Evolutionary conservation across 2,888 invertebrate species (phyloP), one percentile per base, ranked within the genome.

Genomic region (Drosophila meridiana): DNA sequence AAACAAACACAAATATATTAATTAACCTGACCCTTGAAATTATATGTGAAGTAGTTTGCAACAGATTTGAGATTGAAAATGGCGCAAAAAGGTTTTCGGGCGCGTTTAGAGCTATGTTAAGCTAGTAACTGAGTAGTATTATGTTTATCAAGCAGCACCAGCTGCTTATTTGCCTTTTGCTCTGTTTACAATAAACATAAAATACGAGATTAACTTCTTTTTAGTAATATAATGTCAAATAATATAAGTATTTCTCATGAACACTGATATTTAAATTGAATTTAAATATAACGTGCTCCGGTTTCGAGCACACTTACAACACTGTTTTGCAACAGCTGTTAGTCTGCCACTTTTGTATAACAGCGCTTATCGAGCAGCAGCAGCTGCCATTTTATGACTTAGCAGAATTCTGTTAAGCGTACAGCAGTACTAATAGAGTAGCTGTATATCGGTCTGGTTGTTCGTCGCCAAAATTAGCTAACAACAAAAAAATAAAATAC

Each of bases 401-500:
- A 30, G n/a, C 48, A 36, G n/a, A 48, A 14, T 28, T 38, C 45
- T 67, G 52, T 45, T 66, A 40, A 20, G 11, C 4, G 28, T 5
- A 28, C 9, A 30, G 20, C 61, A 59, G 42, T 38, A 26, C 50
- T 52, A 55, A 64, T 70, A 68, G 76, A 50, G 45, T 26, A 48
- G 38, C 28, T 55, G 55, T 0, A 20, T 64, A 73, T 66, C 65
- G 65, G 34, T 52, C 36, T 2, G 52, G 60, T 61, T 71, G 65
- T 32, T 58, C 28, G 40, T 70, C 63, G 75, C 68, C 71, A 76
- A 84, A 83, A 89, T 87, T 89, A 84, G 84, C 83, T 80, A 80
- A 78, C 40, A 80, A 78, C 43, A 78, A 76, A 81, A 73, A 81
- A 76, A 81, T 73, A 87, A 83, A 79, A 79, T 70, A 83, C 81